Conservation (phyloP, 53 echinoderm and acorn worm genomes). For the Luidia sarsii region DNA sequence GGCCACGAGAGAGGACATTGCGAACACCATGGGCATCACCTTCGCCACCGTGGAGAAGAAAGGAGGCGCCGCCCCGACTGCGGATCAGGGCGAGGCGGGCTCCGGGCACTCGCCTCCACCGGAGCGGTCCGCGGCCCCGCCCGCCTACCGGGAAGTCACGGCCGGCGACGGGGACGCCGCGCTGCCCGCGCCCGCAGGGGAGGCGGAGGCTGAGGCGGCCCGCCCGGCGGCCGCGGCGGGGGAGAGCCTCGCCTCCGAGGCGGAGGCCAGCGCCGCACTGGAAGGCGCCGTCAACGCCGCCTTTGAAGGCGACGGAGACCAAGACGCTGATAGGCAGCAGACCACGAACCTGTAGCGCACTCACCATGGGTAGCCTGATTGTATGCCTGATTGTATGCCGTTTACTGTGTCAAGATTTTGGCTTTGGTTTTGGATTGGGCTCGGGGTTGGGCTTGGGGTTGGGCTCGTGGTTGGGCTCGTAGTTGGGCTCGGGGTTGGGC, state of each 20-base stretch:
- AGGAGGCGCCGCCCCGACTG: background rate
- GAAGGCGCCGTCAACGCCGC: slow-evolving; percentile 68
- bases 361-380: no score
- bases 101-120: slow-evolving; percentile 14
- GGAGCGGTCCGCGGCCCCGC: background rate
- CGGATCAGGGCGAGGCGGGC: background rate
- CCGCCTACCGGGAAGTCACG: slow-evolving; percentile 4
- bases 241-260: slow-evolving; percentile 3
- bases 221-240: background rate
- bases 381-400: no score
- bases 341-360: slow-evolving; percentile 22
- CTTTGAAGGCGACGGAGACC: slow-evolving; percentile 40
- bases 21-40: slow-evolving; percentile 9
- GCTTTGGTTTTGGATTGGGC: no score
- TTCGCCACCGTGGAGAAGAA: slow-evolving; percentile 48
- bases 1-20: slow-evolving; percentile 24
- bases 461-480: no score
- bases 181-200: background rate
- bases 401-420: no score
- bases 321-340: background rate
- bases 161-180: background rate
- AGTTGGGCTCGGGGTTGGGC: no score
- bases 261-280: slow-evolving; percentile 53
- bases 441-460: no score
- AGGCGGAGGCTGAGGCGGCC: slow-evolving; percentile 5